Evolutionary conservation across 2,888 invertebrate species (phyloP), one percentile per base, ranked within the genome.

Genomic region (Leucozona laternaria): DNA sequence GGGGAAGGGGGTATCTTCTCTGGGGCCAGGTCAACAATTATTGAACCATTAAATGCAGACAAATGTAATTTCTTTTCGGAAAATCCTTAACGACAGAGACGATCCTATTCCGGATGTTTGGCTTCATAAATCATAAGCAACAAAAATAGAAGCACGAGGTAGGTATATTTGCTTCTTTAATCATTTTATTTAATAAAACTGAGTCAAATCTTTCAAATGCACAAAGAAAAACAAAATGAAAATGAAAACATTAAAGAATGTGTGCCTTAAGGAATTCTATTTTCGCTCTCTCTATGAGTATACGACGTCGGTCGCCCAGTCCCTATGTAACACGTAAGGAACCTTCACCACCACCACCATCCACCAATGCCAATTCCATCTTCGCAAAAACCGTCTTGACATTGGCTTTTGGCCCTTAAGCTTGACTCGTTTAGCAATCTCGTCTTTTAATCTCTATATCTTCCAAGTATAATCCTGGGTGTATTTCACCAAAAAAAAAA

Each of bases 321-420:
- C n/a, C n/a, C n/a, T n/a, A n/a, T n/a, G n/a, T n/a, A n/a, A n/a
- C n/a, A n/a, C n/a, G n/a, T n/a, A n/a, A n/a, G n/a, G n/a, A n/a
- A n/a, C n/a, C n/a, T n/a, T n/a, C n/a, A n/a, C n/a, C n/a, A n/a
- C n/a, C n/a, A n/a, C n/a, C n/a, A n/a, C n/a, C n/a, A n/a, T n/a
- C n/a, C n/a, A n/a, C 0, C 3, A 5, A 6, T n/a, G 6, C 6
- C 43, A n/a, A 2, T 43, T 43, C n/a, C 28, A 55, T 17, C n/a
- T n/a, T 10, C 28, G n/a, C 11, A 31, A 55, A 55, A 28, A 10
- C 8, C n/a, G 5, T 55, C 55, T 55, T 55, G 55, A 17, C 55
- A 55, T 17, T 55, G 28, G 28, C 28, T 28, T n/a, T 55, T 53
- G 53, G 28, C 55, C 55, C 55, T 55, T 28, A n/a, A n/a, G 53